Evolutionary conservation across 2,888 invertebrate species (phyloP), one percentile per base, ranked within the genome.

Genomic region (Hemaris fuciformis): DNA sequence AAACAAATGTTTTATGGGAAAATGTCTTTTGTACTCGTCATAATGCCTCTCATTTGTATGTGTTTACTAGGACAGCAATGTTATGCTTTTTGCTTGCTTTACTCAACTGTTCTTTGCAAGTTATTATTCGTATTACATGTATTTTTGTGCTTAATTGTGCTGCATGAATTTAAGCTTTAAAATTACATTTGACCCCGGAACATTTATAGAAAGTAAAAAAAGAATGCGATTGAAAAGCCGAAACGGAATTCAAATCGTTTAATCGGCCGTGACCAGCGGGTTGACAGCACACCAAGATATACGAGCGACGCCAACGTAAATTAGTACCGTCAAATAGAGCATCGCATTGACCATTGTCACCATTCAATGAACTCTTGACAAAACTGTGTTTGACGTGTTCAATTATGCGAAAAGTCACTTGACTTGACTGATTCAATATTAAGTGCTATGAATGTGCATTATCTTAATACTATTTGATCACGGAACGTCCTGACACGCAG

Each of bases 351-450:
- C 59, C 48, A 66, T 68, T 67, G 66, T 59, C 65, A 66, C 66
- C 65, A 64, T 64, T 65, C 69, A 66, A 42, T 63, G 63, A 63
- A 69, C 72, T 63, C 57, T 64, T 48, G 27, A 60, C 43, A 46
- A 46, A 41, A 46, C 59, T 58, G 3, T 48, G 61, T 69, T 68
- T 71, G 71, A 72, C 65, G 64, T 71, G 72, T 68, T 71, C 63
- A 71, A 72, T 69, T 71, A 67, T 67, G 63, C 66, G 68, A 71
- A 70, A 67, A 69, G 64, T 63, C 62, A 59, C 53, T 66, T 63
- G 61, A 48, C 59, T 57, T 57, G 61, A 53, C 61, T 66, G 63
- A 61, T 60, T 62, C 45, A 63, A 62, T 62, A 61, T n/a, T 34
- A 61, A 53, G 6, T 25, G 18, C 18, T 15, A 53, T 53, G 27